Evolutionary conservation across 2,113 vertebrate genomes (phyloP), one percentile per base, ranked within the genome.

Genomic region (Callocephalon fimbriatum): DNA sequence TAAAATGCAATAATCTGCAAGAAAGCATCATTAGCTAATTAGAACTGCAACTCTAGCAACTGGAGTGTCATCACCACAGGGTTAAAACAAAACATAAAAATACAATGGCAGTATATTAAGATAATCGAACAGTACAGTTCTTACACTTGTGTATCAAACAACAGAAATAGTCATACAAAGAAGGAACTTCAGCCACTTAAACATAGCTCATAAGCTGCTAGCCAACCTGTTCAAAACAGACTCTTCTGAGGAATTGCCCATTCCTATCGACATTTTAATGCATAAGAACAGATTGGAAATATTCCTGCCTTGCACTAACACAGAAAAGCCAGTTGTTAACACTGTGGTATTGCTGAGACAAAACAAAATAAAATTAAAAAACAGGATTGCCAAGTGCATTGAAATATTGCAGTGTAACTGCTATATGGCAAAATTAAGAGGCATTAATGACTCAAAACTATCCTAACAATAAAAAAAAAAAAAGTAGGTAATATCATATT

Each of bases 121-220:
- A 51, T n/a, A 12, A 10, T 66, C 21, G 42, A 90, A 45, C 11
- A 67, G 35, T 66, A 67, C 5, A 74, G 16, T 37, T 40, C 31
- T 76, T 89, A 74, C 15, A 95, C 32, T 1, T 51, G 12, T 31
- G 7, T 58, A 35, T 2, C 0, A 0, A 48, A 58, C 8, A 32
- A 31, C 15, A 87, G 17, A 75, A 78, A 61, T 9, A 1, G 5
- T 23, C 27, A 63, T 1, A 38, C 29, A 37, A 58, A 65, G 37
- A 71, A 73, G 7, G 5, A 62, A 42, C 27, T 45, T 90, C 31
- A 84, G 26, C 61, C 9, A 73, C 15, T 37, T 35, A 59, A 74
- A 59, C 9, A 53, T 16, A 58, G 38, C 32, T 77, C 3, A 35
- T 35, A 84, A 73, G 13, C 15, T 61, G 18, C 16, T 37, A 17